Conservation (phyloP, 2,113 vertebrate genomes). For the Meleagris gallopavo region DNA sequence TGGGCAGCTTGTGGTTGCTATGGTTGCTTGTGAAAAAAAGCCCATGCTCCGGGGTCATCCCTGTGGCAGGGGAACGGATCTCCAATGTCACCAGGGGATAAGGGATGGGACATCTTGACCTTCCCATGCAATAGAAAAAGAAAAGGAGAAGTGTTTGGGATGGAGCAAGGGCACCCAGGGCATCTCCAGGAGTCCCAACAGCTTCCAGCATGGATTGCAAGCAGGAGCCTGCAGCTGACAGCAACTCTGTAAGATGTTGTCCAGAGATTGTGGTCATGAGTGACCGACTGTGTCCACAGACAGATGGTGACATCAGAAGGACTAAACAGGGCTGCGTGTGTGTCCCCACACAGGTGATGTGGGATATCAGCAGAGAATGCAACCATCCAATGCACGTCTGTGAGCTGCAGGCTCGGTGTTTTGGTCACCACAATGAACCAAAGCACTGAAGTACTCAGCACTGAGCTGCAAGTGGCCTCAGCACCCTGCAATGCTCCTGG, state of each 20-base stretch:
- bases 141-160: not conserved
- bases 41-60: not conserved
- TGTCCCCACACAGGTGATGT: not conserved
- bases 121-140: not conserved
- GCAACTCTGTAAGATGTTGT: not conserved
- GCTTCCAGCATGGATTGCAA: not conserved
- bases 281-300: accelerated
- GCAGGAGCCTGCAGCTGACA: not conserved
- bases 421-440: not conserved
- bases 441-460: not conserved
- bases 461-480: not conserved
- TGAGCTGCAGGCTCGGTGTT: not conserved
- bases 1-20: not conserved
- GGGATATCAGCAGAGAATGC: not conserved
- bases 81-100: not conserved
- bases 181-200: accelerated
- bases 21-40: not conserved
- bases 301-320: not conserved
- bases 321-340: not conserved
- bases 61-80: not conserved
- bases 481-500: not conserved
- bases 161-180: not conserved
- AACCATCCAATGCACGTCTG: accelerated
- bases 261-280: not conserved
- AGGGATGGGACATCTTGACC: not conserved